Conservation (phyloP, 2,797 vertebrate genomes). For the Cirrhinus mrigala region DNA sequence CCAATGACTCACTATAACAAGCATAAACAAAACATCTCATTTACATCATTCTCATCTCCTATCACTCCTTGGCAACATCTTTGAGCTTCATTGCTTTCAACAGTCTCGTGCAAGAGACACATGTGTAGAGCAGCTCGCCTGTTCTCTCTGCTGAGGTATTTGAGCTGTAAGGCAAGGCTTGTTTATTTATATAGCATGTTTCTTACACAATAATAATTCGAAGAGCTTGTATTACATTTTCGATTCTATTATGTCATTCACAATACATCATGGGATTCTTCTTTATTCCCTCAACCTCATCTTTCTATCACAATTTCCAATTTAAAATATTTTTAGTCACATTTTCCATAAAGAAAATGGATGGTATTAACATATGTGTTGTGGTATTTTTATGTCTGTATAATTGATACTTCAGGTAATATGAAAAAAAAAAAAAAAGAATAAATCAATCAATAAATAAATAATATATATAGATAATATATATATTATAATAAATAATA, state of each 20-base stretch:
- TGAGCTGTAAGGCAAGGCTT: not conserved
- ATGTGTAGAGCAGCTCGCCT: not conserved
- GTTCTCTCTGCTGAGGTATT: not conserved
- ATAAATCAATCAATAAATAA: too few relatives aligned
- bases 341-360: too few relatives aligned
- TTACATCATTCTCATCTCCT: slow-evolving; percentile 23
- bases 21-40: slow-evolving; percentile 35
- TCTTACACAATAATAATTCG: not conserved
- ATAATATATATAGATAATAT: too few relatives aligned
- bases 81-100: not conserved
- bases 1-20: slow-evolving; percentile 33
- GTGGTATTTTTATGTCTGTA: too few relatives aligned
- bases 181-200: not conserved
- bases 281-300: not conserved
- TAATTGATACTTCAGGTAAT: too few relatives aligned
- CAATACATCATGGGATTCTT: not conserved
- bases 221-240: not conserved
- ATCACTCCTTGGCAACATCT: slow-evolving; percentile 19
- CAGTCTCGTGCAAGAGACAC: not conserved
- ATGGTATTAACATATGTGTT: too few relatives aligned
- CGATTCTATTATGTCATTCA: not conserved
- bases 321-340: not conserved
- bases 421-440: too few relatives aligned
- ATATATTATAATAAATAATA: too few relatives aligned
- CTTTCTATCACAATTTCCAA: not conserved